phyloP scores from a whole-genome alignment of 2,113 vertebrate species.

The Sinocyclocheilus anophthalmus region DNA sequence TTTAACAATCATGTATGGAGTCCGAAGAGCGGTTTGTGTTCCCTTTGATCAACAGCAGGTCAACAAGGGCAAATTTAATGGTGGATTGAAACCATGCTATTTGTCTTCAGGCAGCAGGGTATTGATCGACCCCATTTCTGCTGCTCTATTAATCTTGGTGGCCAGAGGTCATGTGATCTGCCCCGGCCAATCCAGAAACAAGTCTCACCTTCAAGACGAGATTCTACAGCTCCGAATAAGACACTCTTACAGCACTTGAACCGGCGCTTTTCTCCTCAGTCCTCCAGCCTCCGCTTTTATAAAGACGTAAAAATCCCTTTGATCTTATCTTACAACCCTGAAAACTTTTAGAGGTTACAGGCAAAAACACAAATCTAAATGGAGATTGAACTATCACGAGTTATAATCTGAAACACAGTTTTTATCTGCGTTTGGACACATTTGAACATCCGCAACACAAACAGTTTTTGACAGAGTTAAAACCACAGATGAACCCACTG shows the following conservation, averaged over 20 bases:
- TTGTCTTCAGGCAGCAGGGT: constrained; percentile 39
- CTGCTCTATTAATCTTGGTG: constrained; percentile 40
- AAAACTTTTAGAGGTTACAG: constrained; percentile 29
- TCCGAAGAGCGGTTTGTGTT: constrained; percentile 18
- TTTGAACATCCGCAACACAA: constrained; percentile 26
- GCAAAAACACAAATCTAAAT: constrained; percentile 34
- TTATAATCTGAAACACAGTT: constrained; percentile 9
- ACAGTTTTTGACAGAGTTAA: constrained; percentile 15
- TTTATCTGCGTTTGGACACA: constrained; percentile 42
- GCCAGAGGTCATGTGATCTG: constrained; percentile 30
- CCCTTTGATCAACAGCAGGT: constrained; percentile 29
- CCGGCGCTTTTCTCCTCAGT: not conserved
- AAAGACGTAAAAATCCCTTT: constrained; percentile 30
- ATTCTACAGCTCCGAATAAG: constrained; percentile 9
- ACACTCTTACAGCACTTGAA: constrained; percentile 29
- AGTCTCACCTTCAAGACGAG: constrained; percentile 18
- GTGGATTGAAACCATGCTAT: constrained; percentile 14
- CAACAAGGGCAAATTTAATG: constrained; percentile 43
- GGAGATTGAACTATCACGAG: constrained; percentile 18
- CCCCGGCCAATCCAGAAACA: constrained; percentile 24
- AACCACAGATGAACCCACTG: constrained; percentile 21
- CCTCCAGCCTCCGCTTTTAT: not conserved
- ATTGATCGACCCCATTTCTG: constrained; percentile 44
- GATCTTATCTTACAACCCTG: constrained; percentile 8
- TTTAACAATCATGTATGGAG: constrained; percentile 33